Evolutionary conservation across 1,140 invertebrate species (phyloP), one percentile per base, ranked within the genome.

Genomic region (Dryas iulia): DNA sequence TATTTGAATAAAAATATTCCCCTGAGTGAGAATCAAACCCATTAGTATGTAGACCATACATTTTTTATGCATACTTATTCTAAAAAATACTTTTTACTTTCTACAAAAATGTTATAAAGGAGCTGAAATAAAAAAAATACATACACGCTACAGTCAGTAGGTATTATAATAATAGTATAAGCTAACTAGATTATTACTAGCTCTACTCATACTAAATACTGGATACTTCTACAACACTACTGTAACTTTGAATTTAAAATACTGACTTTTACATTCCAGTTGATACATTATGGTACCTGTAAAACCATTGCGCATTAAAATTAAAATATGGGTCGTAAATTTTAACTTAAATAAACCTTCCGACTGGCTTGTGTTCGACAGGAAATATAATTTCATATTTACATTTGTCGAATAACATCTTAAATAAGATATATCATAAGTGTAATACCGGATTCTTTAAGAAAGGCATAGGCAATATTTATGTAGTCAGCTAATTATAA

Each of bases 201-300:
- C 14, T 18, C 31, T 59, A 59, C 30, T 5, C 10, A 0, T 24
- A 24, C 11, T 11, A 6, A 31, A 31, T 31, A 31, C 11, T 24
- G 1, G 12, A 35, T 59, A 35, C 21, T 59, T 23, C 58, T 35
- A 59, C 2, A 24, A 30, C 35, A 54, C 14, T 53, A 66, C 65
- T 23, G n/a, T 25, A 23, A 63, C n/a, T 52, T 56, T 66, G 54
- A 71, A 69, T 59, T 95, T 97, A 57, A 70, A 72, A 76, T 89
- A 89, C 85, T 87, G 84, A 89, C 85, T 87, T 81, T 78, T 76
- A 35, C 79, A 81, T 67, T 88, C 79, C 82, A 88, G 54, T 63
- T 80, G 66, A 71, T 85, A 90, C 65, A 72, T 84, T 67, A 90
- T 65, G 56, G 62, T 85, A 87, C 81, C 87, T 89, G 87, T 71